Percentiles rank a stretch among this genome's conserved stretches.
These are phyloP conservation scores for Polia nebulosa DNA, from an alignment of 2,888 invertebrate species.

Conservation along the genomic window DNA sequence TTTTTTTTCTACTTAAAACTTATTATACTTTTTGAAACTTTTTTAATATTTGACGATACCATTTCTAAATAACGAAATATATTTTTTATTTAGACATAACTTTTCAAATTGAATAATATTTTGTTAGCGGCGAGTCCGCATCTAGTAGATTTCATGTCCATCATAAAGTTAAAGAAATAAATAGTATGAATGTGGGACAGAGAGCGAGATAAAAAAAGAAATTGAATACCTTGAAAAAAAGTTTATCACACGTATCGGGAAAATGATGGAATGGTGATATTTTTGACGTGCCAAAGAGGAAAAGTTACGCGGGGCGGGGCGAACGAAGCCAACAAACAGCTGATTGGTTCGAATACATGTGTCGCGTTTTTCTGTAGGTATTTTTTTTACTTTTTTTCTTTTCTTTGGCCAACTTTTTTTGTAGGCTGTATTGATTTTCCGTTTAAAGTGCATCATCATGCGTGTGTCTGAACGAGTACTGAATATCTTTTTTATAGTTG, in stretches of 20 bases:
- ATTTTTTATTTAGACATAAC: not conserved
- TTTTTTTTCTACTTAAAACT: not conserved
- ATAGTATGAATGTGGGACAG: conserved; percentile 17
- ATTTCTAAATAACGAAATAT: not conserved
- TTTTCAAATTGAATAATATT: not conserved
- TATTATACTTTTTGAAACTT: not conserved
- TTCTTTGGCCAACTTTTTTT: conserved; percentile 65
- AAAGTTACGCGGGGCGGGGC: conserved; percentile 88
- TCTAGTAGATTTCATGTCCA: conserved; percentile 7
- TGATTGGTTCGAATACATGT: conserved; percentile 88
- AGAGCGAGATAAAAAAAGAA: conserved; percentile 44
- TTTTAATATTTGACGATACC: not conserved
- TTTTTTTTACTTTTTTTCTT: conserved; percentile 76
- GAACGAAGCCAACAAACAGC: conserved; percentile 83
- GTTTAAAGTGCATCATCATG: conserved; percentile 34
- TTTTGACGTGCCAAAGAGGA: conserved; percentile 86
- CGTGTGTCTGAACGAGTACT: conserved; percentile 28
- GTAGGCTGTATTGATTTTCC: conserved; percentile 59
- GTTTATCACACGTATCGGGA: conserved; percentile 65
- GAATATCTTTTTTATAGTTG: conserved; percentile 10
- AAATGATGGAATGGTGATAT: conserved; percentile 79
- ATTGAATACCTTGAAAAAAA: conserved; percentile 49
- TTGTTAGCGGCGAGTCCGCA: conserved; percentile 1
- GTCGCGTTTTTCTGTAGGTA: conserved; percentile 89
- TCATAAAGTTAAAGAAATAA: conserved; percentile 26